Evolutionary conservation across 2,888 invertebrate genomes (phyloP), one percentile per base, ranked within the genome.

Genomic region (Sphinx pinastri): DNA sequence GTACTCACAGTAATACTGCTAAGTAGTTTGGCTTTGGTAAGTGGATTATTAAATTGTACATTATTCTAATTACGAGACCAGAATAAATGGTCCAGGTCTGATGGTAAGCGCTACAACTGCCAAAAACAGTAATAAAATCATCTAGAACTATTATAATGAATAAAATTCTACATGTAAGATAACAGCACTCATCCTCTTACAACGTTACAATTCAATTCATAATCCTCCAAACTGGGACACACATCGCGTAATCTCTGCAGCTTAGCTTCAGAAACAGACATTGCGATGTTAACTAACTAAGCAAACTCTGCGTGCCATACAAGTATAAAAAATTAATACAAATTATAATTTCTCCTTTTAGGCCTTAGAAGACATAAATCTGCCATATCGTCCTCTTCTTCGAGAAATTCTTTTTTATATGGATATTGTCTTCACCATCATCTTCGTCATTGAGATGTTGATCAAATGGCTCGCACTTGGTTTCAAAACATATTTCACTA

Each of bases 401-500:
- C 98, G 98, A 95, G 97, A 97, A 87, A 97, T 98, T 85, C 95
- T 99, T 79, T 98, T 98, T 92, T 98, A 99, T 93, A 98, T 99
- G 98, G 99, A 99, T 94, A 96, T 98, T 88, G 98, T 99, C 92
- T 99, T 99, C 95, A 99, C 99, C 76, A 98, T 99, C 78, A 98
- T 99, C 91, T 99, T 99, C 95, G 98, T 99, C 95, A 95, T 99
- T 85, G 99, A 99, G 95, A 99, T 99, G 99, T 97, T 99, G 92
- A 97, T 99, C 91, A 99, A 99, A 94, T 99, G 98, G 98, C 95
- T 99, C 88, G 99, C 99, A 77, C 96, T 99, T 86, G 99, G 99
- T 83, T 99, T 98, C 92, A 97, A 97, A 88, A 98, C 98, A 89
- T 99, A 99, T 94, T 99, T 99, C 92, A 99, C 98, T 67, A 99